Evolutionary conservation across 2,113 vertebrate species (phyloP), one percentile per base, ranked within the genome.

Genomic region (Nansenia antarctica): DNA sequence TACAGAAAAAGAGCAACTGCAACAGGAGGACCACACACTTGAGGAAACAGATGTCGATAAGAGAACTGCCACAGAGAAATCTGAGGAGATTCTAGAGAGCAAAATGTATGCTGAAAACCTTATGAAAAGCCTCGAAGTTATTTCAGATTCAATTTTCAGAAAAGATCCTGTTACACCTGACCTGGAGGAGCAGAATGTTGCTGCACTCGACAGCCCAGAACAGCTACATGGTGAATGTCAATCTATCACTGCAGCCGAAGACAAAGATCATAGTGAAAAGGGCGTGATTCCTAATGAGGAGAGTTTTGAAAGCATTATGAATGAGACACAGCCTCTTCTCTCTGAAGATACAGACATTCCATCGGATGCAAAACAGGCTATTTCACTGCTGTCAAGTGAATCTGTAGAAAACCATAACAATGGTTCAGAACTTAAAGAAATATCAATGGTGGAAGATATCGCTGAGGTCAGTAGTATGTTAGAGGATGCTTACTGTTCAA

Each of bases 51-150:
- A 65, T 0, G 70, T 70, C 31, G 69, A 79, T 69, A 77, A 74
- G 64, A 62, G 60, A 20, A 62, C 57, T 18, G 52, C 62, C 57
- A 67, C 1, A 1, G 66, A 73, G 84, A 88, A 92, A 85, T 70
- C 80, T 35, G 90, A 93, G 32, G 90, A 91, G 5, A 87, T 81
- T 68, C 79, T 65, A 18, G 90, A 90, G 29, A 62, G 86, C 70
- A 86, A 86, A 1, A 14, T 52, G 60, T 94, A 88, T 11, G 30
- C 84, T 1, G 77, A 86, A 42, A 84, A 88, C 0, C 35, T 87
- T 18, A 88, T 87, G 37, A 90, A 92, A 85, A 86, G 80, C 81
- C 81, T 93, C 62, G 88, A 92, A 65, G 79, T 85, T 77, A 93
- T 92, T 80, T 79, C 76, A 0, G 47, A 89, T 59, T 84, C 92